Conservation (phyloP, 2,113 vertebrate species). For the Gasterosteus aculeatus region DNA sequence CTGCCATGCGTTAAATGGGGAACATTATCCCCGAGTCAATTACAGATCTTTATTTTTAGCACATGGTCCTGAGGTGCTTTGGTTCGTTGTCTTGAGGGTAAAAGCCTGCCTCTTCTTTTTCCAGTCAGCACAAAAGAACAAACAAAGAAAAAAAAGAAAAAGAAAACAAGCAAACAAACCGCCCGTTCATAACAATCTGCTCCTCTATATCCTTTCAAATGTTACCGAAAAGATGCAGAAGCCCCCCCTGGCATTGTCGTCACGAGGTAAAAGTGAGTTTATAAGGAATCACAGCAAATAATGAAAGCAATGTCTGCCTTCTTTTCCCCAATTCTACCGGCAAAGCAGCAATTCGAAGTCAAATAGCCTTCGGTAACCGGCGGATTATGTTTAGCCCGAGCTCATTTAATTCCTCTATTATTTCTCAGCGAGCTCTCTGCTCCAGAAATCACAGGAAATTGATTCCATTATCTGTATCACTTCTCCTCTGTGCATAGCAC, state of each 20-base stretch:
- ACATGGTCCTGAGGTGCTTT: conserved; percentile 18
- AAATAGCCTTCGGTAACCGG: conserved; percentile 56
- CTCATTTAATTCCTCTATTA: conserved; percentile 76
- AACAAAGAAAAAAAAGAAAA: not conserved
- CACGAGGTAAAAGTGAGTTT: conserved; percentile 4
- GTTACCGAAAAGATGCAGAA: not conserved
- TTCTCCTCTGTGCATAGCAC: conserved; percentile 65
- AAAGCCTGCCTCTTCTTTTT: conserved; percentile 6
- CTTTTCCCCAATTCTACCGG: conserved; percentile 35
- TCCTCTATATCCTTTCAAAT: not conserved
- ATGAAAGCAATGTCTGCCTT: conserved; percentile 44
- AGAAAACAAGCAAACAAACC: not conserved
- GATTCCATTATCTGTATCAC: conserved; percentile 78
- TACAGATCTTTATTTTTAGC: conserved; percentile 44
- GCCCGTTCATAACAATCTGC: not conserved
- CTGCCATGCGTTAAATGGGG: conserved; percentile 47
- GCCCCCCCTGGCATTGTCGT: not conserved
- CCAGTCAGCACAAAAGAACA: not conserved
- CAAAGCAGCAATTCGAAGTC: conserved; percentile 61
- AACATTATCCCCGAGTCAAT: conserved; percentile 58
- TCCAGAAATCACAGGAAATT: conserved; percentile 80
- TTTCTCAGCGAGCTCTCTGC: conserved; percentile 67
- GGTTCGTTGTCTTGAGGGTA: conserved; percentile 10
- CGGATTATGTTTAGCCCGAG: conserved; percentile 67
- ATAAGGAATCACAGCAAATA: conserved; percentile 33